These are phyloP conservation scores for Stichopus horrens DNA, from an alignment of 53 echinoderm and acorn worm species.

Conservation along the genomic window DNA sequence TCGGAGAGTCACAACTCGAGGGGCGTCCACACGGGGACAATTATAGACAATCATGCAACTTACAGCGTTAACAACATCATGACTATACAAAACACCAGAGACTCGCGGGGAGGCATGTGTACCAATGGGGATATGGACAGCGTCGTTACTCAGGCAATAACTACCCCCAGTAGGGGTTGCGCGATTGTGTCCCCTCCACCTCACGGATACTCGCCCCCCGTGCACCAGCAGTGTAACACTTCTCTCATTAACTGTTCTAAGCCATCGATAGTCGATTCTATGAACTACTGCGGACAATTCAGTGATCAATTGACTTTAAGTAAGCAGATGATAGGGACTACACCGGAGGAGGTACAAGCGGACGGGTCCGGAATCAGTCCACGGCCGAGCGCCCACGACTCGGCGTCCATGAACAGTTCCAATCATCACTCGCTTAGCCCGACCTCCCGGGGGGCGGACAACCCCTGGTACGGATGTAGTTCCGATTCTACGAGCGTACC, in stretches of 20 bases:
- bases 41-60: conserved; percentile 42
- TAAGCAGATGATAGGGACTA: conserved; percentile 97
- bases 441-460: conserved; percentile 51
- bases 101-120: conserved; percentile 58
- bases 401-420: conserved; percentile 56
- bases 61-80: conserved; percentile 97
- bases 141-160: conserved; percentile 57
- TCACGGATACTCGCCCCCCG: conserved; percentile 72
- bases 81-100: conserved; percentile 68
- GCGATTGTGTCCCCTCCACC: conserved; percentile 85
- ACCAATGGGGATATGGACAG: conserved; percentile 54
- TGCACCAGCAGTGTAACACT: conserved; percentile 54
- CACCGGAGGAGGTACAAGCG: conserved; percentile 92
- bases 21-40: conserved; percentile 32
- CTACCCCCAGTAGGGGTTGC: conserved; percentile 68
- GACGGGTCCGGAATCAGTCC: conserved; percentile 81
- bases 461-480: conserved; percentile 78
- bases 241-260: conserved; percentile 72
- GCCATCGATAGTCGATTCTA: conserved; percentile 42
- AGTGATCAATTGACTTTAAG: conserved; percentile 75
- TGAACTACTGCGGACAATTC: conserved; percentile 63
- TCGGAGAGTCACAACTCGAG: conserved; percentile 48
- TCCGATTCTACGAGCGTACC: conserved; percentile 60
- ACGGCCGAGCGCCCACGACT: conserved; percentile 90
- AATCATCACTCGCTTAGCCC: conserved; percentile 63